Evolutionary conservation across 2,113 vertebrate species (phyloP), one percentile per base, ranked within the genome.

Genomic region (Numenius arquata): DNA sequence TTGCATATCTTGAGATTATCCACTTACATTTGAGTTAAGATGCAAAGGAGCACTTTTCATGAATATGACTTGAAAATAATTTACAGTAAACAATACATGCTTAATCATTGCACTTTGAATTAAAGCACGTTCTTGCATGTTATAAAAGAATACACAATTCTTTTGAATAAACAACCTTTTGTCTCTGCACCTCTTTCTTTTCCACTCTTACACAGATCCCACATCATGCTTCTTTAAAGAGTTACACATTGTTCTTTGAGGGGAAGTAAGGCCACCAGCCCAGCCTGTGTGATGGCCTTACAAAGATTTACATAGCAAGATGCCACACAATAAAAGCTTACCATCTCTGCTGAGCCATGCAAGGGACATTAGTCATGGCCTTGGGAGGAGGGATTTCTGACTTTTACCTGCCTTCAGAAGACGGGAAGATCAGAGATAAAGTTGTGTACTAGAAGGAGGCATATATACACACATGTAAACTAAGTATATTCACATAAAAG

Each of bases 401-500:
- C 15, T 74, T 21, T 13, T 70, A 17, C 1, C 2, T 47, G 15
- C 20, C 17, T 40, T 59, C 32, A 87, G 29, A 61, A 91, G 82
- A 43, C 0, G 1, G 15, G 15, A 83, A 50, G 6, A 61, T 55
- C n/a, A 82, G 21, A 68, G 15, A 16, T n/a, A 47, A 12, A 15
- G 6, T 5, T 56, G 6, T 61, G 10, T 26, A 14, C 25, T 73
- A 40, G 50, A 72, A 76, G 8, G 18, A 59, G 12, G 7, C 29
- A 71, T 47, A 10, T 0, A 2, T 12, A 27, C 3, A 79, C 15
- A 21, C 15, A 16, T 1, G 7, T 27, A 55, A 59, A 71, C 7
- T 26, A 59, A 63, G 5, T 47, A 52, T 53, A 36, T 61, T 66
- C 27, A 30, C 11, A 20, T 38, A 15, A 26, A 88, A 16, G 3